Evolutionary conservation across 2,888 invertebrate genomes (phyloP), one percentile per base, ranked within the genome.

Genomic region (Flexamia atlantica): DNA sequence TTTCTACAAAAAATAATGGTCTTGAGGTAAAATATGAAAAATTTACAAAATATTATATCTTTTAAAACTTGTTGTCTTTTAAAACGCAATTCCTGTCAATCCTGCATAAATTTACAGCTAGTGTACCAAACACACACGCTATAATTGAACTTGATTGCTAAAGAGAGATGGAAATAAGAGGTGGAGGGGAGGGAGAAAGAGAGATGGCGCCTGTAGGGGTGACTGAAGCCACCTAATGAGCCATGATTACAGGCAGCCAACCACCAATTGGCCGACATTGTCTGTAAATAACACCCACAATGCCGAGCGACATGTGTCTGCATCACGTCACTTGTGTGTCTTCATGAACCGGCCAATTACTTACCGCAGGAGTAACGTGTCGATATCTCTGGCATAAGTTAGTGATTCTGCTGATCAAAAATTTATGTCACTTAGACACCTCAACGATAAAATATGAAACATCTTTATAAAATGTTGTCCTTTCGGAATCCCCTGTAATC

Each of bases 211-310:
- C 64, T 17, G 30, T 28, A 28, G 28, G 20, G 30, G 64, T 12
- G 28, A 64, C 72, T 40, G 72, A 72, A 72, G 72, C 72, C 36
- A 36, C 20, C 72, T 72, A 72, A 72, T 72, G 72, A 72, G 72
- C 36, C 40, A 76, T 76, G 76, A 76, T 76, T 76, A 76, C 76
- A 76, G 46, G 50, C 76, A 46, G 20, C 23, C 76, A 9, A 28
- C 76, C 50, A 25, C 72, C 76, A 76, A 76, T 76, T 76, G 76
- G 46, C 46, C 50, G 14, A 76, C 50, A 76, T 76, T 76, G 76
- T 76, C 76, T 28, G 76, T 76, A 76, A 76, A 76, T 76, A 76
- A 76, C 76, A 76, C 46, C 50, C 17, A 23, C 72, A 72, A 64
- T 64, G 20, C 30, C 14, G 30, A 14, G 64, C 30, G 64, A 30